Conservation (phyloP, 2,113 vertebrate species). For the Melanerpes aurifrons region DNA sequence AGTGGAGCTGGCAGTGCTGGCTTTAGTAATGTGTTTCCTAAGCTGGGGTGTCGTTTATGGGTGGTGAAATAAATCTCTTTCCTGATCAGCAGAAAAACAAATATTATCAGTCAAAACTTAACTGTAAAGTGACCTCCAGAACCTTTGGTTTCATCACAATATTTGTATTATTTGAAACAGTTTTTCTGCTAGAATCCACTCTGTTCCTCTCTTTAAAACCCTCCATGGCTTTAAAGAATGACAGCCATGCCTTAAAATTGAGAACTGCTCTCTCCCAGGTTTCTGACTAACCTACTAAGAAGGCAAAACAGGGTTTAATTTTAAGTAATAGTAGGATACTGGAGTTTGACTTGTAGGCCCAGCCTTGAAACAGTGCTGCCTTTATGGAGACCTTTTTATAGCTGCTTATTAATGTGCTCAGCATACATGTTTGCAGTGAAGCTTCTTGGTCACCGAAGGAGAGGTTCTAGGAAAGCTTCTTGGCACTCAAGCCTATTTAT, state of each 20-base stretch:
- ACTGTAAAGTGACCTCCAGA: neutral
- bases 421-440: slow-evolving; percentile 12
- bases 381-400: slow-evolving; percentile 8
- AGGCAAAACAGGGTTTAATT: neutral
- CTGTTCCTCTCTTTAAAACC: neutral
- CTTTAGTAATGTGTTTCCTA: neutral
- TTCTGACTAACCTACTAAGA: slow-evolving; percentile 30
- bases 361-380: neutral
- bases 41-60: neutral
- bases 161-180: neutral
- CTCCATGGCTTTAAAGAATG: neutral
- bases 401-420: slow-evolving; percentile 30
- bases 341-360: neutral
- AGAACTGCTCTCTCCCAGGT: neutral
- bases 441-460: neutral
- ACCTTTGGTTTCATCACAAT: neutral
- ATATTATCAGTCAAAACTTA: neutral
- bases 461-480: neutral
- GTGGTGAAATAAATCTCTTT: neutral
- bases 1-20: neutral
- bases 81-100: neutral
- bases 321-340: slow-evolving; percentile 19
- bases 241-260: neutral
- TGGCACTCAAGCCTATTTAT: neutral
- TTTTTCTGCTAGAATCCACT: neutral